These are phyloP conservation scores for Cheirogaleus medius DNA, from an alignment of 2,113 vertebrate genomes.

Conservation along the genomic window DNA sequence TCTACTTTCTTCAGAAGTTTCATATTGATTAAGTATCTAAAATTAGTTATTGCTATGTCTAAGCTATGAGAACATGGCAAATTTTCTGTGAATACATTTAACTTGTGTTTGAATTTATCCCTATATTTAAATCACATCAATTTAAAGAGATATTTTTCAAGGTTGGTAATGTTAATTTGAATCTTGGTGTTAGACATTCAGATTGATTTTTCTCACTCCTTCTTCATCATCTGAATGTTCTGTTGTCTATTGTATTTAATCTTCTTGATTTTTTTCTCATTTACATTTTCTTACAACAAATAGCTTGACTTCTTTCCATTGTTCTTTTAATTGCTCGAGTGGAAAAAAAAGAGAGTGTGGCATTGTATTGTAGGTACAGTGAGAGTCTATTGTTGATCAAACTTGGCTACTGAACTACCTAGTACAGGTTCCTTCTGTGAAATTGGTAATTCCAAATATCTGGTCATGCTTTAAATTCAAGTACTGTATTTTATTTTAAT, in stretches of 20 bases:
- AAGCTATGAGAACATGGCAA: background rate
- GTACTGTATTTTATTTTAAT: background rate
- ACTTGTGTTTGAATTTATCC: background rate
- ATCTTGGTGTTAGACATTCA: slow-evolving; percentile 28
- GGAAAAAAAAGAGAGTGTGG: background rate
- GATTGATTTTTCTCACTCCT: slow-evolving; percentile 35
- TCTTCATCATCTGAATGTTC: slow-evolving; percentile 45
- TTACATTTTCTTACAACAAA: slow-evolving; percentile 44
- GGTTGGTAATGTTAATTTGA: slow-evolving; percentile 17
- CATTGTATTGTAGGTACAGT: background rate
- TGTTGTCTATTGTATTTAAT: slow-evolving; percentile 7
- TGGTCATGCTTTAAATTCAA: background rate
- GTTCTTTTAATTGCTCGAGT: background rate
- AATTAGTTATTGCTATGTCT: background rate
- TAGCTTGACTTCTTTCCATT: background rate
- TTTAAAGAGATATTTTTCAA: background rate
- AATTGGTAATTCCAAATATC: background rate
- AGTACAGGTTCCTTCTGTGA: background rate
- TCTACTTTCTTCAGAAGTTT: slow-evolving; percentile 5
- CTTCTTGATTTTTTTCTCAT: slow-evolving; percentile 27
- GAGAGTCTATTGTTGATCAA: background rate
- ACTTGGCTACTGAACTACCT: background rate
- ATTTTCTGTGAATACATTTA: background rate
- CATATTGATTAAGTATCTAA: background rate
- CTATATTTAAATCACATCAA: background rate